Conservation (phyloP, 2,113 vertebrate genomes). For the Penelope pileata region DNA sequence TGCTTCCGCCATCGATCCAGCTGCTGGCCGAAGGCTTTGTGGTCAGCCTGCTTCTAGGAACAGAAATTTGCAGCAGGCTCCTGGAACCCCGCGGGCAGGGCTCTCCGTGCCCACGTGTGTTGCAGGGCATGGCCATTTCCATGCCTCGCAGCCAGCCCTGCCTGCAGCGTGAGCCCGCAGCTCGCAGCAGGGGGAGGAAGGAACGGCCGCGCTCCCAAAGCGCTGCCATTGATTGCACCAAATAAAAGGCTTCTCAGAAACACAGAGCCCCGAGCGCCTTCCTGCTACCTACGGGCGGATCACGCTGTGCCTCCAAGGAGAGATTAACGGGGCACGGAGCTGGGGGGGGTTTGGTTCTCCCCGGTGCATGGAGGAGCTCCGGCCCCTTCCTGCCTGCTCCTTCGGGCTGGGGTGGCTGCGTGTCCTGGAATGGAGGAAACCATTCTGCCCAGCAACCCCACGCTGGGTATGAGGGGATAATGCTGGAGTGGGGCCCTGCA, state of each 20-base stretch:
- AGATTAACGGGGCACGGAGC: background rate
- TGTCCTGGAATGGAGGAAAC: too few relatives aligned
- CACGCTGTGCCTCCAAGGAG: slow-evolving; percentile 12
- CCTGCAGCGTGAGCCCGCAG: background rate
- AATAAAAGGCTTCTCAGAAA: slow-evolving; percentile 69
- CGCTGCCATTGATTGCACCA: background rate
- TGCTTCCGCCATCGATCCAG: background rate
- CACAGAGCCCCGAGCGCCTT: slow-evolving; percentile 45
- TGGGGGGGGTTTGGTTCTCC: slow-evolving; percentile 3
- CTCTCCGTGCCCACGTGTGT: rapidly evolving
- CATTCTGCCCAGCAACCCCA: background rate
- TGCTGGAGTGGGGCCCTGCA: rapidly evolving
- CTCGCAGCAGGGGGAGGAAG: slow-evolving; percentile 50
- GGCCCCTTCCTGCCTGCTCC: background rate
- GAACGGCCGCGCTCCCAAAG: background rate
- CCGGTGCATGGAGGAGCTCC: rapidly evolving
- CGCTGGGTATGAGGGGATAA: background rate
- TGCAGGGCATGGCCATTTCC: background rate
- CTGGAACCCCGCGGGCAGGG: background rate
- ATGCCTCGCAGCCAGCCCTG: background rate
- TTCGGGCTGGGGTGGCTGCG: too few relatives aligned
- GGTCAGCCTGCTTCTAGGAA: background rate
- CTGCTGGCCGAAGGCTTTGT: background rate
- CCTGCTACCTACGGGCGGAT: slow-evolving; percentile 39
- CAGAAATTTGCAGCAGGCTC: background rate